Evolutionary conservation across 2,113 vertebrate species (phyloP).

Genomic region (Campylomormyrus numenius): DNA sequence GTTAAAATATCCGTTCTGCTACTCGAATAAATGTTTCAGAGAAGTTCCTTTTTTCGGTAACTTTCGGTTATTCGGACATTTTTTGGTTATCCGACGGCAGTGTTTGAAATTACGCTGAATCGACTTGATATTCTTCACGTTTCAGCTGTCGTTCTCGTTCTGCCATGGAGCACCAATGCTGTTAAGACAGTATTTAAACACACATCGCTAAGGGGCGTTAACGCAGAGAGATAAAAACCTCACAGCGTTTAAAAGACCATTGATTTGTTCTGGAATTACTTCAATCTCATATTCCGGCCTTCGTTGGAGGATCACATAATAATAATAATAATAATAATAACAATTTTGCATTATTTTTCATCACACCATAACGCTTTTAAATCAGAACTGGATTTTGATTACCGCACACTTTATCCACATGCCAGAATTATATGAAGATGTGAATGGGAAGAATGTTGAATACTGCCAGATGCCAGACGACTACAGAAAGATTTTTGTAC

Average conservation of each 20-base stretch:
- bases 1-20: background rate
- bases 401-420: background rate
- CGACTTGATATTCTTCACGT: background rate
- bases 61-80: background rate
- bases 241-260: background rate
- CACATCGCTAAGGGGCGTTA: background rate
- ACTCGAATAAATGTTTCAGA: background rate
- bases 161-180: background rate
- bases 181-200: slow-evolving; percentile 4
- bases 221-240: background rate
- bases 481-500: slow-evolving; percentile 45
- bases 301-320: background rate
- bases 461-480: slow-evolving; percentile 38
- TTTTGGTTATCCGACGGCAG: background rate
- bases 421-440: background rate
- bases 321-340: background rate
- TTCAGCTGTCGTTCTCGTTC: background rate
- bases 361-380: background rate
- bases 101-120: background rate
- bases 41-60: background rate
- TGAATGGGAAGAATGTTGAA: slow-evolving; percentile 32
- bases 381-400: background rate
- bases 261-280: background rate
- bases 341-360: background rate
- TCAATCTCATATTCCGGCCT: background rate